phyloP scores from a whole-genome alignment of 2,113 vertebrate species.

The Coracopsis vasa region DNA sequence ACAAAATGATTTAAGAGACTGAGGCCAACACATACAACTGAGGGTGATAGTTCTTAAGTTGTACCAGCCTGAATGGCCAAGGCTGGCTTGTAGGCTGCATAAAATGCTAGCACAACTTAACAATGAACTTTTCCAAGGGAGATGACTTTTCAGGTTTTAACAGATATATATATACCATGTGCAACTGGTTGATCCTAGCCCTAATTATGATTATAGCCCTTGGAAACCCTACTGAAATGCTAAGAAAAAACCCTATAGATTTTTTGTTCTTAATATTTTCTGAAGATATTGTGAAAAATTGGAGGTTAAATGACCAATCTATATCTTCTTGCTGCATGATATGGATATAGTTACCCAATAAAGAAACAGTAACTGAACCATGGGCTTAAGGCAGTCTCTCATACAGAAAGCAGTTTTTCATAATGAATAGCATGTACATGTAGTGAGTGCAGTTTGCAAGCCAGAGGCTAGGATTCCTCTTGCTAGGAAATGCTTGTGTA shows the following conservation, averaged over 20 bases:
- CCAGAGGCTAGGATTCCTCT: conserved; percentile 25
- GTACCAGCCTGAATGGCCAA: background rate
- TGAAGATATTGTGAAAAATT: background rate
- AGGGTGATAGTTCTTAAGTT: background rate
- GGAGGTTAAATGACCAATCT: background rate
- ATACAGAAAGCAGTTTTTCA: background rate
- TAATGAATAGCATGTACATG: background rate
- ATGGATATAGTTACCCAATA: background rate
- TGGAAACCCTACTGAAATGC: background rate
- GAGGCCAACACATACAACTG: background rate
- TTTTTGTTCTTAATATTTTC: background rate
- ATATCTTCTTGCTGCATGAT: background rate
- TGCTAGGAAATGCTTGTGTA: conserved; percentile 7
- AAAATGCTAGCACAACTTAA: background rate
- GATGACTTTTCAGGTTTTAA: background rate
- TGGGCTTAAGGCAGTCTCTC: background rate
- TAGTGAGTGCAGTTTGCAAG: background rate
- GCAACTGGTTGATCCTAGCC: background rate
- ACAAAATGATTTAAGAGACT: background rate
- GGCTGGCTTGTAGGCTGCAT: background rate
- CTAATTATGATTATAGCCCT: background rate
- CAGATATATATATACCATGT: background rate
- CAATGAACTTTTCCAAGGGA: background rate
- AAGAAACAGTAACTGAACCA: background rate
- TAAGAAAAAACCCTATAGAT: background rate